phyloP scores from a whole-genome alignment of 2,113 vertebrate genomes.

The Thinocorus orbignyianus region DNA sequence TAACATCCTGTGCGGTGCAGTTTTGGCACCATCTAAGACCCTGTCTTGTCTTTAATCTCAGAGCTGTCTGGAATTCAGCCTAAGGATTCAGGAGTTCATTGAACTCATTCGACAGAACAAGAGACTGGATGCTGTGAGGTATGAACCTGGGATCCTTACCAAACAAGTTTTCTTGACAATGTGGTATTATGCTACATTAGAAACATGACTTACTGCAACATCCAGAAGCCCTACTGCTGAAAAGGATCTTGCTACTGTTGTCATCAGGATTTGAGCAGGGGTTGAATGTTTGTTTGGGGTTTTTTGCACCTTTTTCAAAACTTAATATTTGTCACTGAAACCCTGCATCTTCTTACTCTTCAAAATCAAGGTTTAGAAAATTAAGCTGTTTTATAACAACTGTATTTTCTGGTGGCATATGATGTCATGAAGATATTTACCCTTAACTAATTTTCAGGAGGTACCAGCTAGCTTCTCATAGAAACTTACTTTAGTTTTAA shows the following conservation, averaged over 20 bases:
- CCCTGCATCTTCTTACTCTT: neutral
- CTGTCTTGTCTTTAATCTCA: conserved; percentile 72
- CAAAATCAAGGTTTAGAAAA: neutral
- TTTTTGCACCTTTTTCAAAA: neutral
- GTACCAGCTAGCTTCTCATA: neutral
- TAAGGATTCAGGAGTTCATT: conserved; percentile 99
- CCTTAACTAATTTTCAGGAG: neutral
- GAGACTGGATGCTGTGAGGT: conserved; percentile 98
- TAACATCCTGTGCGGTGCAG: neutral
- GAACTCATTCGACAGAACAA: conserved; percentile 99
- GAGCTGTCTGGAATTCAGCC: conserved; percentile 99
- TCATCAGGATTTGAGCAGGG: neutral
- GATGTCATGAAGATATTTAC: neutral
- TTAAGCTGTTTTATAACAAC: neutral
- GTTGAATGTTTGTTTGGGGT: neutral
- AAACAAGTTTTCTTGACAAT: neutral
- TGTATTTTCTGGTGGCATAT: neutral
- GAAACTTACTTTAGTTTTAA: neutral
- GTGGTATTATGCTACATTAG: neutral
- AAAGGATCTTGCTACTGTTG: neutral
- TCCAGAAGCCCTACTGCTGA: neutral
- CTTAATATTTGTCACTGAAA: neutral
- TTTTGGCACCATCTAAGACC: neutral
- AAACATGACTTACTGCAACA: neutral
- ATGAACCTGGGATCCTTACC: conserved; percentile 52